Conservation (phyloP, 2,113 vertebrate genomes). For the Scophthalmus maximus region DNA sequence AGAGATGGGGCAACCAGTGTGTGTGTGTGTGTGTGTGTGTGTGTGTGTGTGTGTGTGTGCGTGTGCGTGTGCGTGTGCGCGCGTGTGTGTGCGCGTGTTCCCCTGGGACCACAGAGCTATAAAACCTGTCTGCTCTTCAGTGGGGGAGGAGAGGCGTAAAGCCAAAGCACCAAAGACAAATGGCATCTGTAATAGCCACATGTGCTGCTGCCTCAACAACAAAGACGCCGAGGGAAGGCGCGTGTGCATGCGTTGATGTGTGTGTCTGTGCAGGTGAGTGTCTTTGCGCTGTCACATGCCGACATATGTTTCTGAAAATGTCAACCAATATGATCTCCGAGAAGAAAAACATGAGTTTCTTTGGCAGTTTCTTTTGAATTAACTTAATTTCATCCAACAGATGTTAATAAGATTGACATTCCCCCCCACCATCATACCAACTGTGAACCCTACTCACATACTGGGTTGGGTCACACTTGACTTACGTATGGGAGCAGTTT, state of each 20-base stretch:
- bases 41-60: conserved; percentile 15
- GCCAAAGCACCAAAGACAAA: conserved; percentile 79
- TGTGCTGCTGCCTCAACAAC: conserved; percentile 72
- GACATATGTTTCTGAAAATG: conserved; percentile 19
- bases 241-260: neutral
- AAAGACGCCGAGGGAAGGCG: conserved; percentile 48
- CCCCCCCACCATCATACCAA: too few species aligned
- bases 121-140: conserved; percentile 74
- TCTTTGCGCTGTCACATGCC: conserved; percentile 24
- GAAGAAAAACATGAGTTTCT: too few species aligned
- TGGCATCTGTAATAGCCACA: conserved; percentile 72
- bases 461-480: too few species aligned
- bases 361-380: neutral
- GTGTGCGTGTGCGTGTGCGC: conserved; percentile 14
- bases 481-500: neutral
- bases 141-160: conserved; percentile 74
- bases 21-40: conserved; percentile 15
- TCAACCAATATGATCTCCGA: neutral
- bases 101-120: conserved; percentile 61
- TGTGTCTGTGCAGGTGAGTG: conserved; percentile 14
- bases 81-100: conserved; percentile 30
- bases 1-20: conserved; percentile 7
- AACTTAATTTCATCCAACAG: neutral
- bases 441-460: too few species aligned
- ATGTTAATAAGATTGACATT: neutral